Percentiles rank a stretch among this genome's conserved stretches.
Conservation (phyloP, 2,888 invertebrate species). For the Pandemis cinnamomeana region DNA sequence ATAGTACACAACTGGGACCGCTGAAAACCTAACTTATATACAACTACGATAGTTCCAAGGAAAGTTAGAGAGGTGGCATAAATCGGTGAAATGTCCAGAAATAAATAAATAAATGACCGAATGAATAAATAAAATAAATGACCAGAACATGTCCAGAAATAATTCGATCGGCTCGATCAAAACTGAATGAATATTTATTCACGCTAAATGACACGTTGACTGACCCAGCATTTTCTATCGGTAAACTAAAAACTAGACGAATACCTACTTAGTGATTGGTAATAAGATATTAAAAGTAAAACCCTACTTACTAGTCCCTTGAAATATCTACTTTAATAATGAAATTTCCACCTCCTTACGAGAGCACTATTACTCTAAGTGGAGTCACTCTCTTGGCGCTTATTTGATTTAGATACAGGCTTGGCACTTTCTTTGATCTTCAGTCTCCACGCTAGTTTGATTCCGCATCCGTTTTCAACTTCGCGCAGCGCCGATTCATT, state of each 20-base stretch:
- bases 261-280: background rate
- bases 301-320: background rate
- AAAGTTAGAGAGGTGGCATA: slow-evolving; percentile 11
- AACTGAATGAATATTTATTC: background rate
- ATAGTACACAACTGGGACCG: slow-evolving; percentile 29
- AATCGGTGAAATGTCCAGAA: slow-evolving; percentile 5
- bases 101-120: too few species aligned
- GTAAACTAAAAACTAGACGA: background rate
- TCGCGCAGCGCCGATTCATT: background rate
- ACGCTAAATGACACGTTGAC: background rate
- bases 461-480: background rate
- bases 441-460: slow-evolving; percentile 11
- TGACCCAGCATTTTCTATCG: background rate
- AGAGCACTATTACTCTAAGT: slow-evolving; percentile 30
- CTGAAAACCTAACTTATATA: slow-evolving; percentile 28
- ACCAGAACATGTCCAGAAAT: background rate
- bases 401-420: slow-evolving; percentile 22
- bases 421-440: slow-evolving; percentile 23
- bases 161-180: background rate
- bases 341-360: slow-evolving; percentile 16
- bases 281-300: background rate
- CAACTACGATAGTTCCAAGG: slow-evolving; percentile 16
- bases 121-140: too few species aligned
- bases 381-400: slow-evolving; percentile 26
- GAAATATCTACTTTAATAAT: background rate